A percentile compares a stretch with the other conserved stretches of the same genome.
Evolutionary conservation across 2,797 vertebrate species (phyloP).

Genomic region (Atherinosoma microstoma): DNA sequence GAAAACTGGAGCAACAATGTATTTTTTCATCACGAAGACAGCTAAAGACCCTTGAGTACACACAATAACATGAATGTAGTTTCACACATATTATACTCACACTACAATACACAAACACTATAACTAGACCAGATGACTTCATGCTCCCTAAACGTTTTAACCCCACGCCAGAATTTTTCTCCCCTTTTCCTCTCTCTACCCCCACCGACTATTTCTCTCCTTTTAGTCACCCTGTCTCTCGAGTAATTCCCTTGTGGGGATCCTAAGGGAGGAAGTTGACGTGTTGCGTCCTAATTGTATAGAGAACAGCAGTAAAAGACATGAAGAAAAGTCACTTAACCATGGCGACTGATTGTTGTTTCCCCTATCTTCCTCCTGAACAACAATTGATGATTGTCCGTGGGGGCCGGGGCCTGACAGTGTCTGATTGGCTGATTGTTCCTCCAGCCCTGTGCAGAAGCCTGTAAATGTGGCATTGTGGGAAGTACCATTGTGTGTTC

Average conservation of each 20-base stretch:
- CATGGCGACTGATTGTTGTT: constrained; percentile 81
- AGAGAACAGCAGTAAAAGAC: constrained; percentile 71
- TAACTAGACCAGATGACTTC: constrained; percentile 12
- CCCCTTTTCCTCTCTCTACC: constrained; percentile 19
- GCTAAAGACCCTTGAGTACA: constrained; percentile 1
- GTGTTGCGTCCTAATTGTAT: constrained; percentile 70
- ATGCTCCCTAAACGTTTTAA: constrained; percentile 1
- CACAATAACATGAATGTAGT: constrained; percentile 8
- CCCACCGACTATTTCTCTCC: constrained; percentile 12
- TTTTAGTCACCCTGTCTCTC: constrained; percentile 51
- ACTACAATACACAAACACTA: not conserved
- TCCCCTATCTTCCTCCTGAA: constrained; percentile 85
- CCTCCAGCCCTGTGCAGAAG: constrained; percentile 87
- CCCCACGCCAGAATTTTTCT: not conserved
- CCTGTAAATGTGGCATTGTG: constrained; percentile 91
- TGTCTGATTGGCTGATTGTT: constrained; percentile 98
- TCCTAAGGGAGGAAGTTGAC: constrained; percentile 70
- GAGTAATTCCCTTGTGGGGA: constrained; percentile 60
- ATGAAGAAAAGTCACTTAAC: constrained; percentile 81
- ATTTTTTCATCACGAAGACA: constrained; percentile 39
- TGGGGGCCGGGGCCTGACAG: constrained; percentile 91
- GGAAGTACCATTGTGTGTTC: constrained; percentile 99
- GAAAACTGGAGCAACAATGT: constrained; percentile 40
- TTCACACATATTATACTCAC: constrained; percentile 26
- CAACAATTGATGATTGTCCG: constrained; percentile 93